A percentile compares a stretch with the other conserved stretches of the same genome.
phyloP scores from a whole-genome alignment of 2,797 vertebrate genomes.

The Ammospiza maritima region DNA sequence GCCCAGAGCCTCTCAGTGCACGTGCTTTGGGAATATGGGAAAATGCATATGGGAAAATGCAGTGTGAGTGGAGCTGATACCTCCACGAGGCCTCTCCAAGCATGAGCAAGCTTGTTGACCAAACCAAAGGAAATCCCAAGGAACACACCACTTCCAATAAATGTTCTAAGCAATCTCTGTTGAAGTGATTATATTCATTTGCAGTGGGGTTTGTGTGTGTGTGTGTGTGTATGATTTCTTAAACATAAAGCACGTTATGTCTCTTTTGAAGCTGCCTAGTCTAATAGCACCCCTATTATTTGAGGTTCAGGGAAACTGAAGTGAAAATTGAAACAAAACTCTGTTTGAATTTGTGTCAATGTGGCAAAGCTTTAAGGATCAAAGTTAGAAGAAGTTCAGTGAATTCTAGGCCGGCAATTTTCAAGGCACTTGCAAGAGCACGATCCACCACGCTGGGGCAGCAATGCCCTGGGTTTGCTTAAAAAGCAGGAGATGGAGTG shows the following conservation, averaged over 20 bases:
- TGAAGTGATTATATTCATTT: neutral
- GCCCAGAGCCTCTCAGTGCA: neutral
- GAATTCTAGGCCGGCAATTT: neutral
- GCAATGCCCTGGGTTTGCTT: neutral
- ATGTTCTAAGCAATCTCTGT: neutral
- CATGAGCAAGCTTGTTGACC: too few species aligned
- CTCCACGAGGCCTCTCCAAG: neutral
- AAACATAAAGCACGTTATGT: neutral
- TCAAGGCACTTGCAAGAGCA: neutral
- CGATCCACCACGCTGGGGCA: constrained; percentile 8
- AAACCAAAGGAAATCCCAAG: neutral
- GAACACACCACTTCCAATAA: neutral
- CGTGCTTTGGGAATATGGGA: accelerated
- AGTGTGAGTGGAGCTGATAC: too few species aligned
- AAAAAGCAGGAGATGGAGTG: accelerated
- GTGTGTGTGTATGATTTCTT: neutral
- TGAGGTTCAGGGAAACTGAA: neutral
- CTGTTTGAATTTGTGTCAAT: neutral
- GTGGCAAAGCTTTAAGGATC: neutral
- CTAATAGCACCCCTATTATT: neutral
- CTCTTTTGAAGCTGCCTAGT: neutral
- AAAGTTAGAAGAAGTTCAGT: neutral
- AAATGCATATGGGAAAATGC: neutral
- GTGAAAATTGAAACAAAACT: neutral
- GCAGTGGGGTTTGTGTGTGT: too few species aligned